Base-by-base conservation (phyloP, 2,888 invertebrate species). In the Drosophila nr. fundita region DNA sequence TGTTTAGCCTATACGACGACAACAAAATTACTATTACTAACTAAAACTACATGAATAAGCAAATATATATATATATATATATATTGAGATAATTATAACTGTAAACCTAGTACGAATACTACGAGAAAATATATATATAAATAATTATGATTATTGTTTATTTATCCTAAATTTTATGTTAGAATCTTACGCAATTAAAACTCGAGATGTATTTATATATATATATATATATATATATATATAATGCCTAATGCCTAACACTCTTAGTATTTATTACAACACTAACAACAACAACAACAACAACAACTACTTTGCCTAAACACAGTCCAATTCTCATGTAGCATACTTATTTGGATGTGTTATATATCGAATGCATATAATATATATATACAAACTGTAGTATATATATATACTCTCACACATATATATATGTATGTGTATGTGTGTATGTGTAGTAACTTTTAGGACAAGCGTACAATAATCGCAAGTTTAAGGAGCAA, bases 381-480 rank as follows among this genome's bases (percentile, higher is more conserved):
- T 32, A 54, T 53, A 54, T 15, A 30, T 50, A n/a, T 32, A 52
- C 34, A 53, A 10, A 24, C 24, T 53, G 5, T 34, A n/a, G 21
- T 55, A 49, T 40, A 62, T 54, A 67, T 38, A 65, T 60, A 49
- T 57, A 68, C 21, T n/a, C 49, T 59, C 24, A 18, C 52, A 60
- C 50, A 58, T 64, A 57, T 27, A 57, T 48, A 40, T 27, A 15
- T 54, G 45, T 48, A 34, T 53, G 21, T 57, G 27, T 49, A 29
- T 50, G 49, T 52, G 32, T 55, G 45, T 48, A 34, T 59, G n/a
- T 42, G 50, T 30, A 38, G 21, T 61, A 21, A 42, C n/a, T 50
- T 55, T 38, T 83, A 83, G 87, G 86, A 88, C 88, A 83, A 85
- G 86, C 86, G 86, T 87, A 87, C 87, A 87, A 87, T 87, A 88